A percentile compares a stretch with the other conserved stretches of the same genome.
Conservation (phyloP, 2,797 vertebrate genomes). For the Karalla daura region DNA sequence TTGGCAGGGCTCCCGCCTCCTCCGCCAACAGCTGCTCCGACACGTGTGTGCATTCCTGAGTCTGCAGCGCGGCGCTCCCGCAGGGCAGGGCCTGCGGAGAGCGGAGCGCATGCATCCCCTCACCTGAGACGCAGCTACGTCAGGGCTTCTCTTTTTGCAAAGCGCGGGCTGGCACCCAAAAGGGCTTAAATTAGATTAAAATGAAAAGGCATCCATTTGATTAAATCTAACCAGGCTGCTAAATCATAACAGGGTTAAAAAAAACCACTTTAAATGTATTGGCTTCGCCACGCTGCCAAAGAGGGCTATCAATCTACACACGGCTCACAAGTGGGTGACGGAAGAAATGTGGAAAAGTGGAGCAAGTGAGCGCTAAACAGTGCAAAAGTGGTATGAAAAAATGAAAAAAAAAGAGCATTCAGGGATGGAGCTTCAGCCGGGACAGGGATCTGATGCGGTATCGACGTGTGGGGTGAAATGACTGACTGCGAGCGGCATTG, state of each 20-base stretch:
- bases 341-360: background rate
- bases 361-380: conserved; percentile 6
- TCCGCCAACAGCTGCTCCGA: conserved; percentile 76
- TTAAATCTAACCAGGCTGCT: conserved; percentile 49
- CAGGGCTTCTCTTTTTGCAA: conserved; percentile 48
- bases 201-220: conserved; percentile 41
- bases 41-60: conserved; percentile 72
- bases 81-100: conserved; percentile 41
- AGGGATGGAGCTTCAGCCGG: conserved; percentile 16
- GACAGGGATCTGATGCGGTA: conserved; percentile 35
- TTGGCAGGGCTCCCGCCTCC: conserved; percentile 51
- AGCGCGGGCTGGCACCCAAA: conserved; percentile 16
- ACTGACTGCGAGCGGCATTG: conserved; percentile 53
- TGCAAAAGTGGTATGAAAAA: conserved; percentile 5
- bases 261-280: conserved; percentile 20
- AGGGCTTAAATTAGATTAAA: conserved; percentile 52
- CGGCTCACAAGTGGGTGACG: background rate
- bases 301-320: background rate
- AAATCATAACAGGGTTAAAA: conserved; percentile 30
- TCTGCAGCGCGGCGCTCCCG: conserved; percentile 51
- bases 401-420: conserved; percentile 39
- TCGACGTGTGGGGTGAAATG: conserved; percentile 47
- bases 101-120: conserved; percentile 34
- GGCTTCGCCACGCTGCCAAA: conserved; percentile 15
- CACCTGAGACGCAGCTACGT: conserved; percentile 50